Evolutionary conservation across 2,113 vertebrate genomes (phyloP), one percentile per base, ranked within the genome.

Genomic region (Pygoscelis antarcticus): DNA sequence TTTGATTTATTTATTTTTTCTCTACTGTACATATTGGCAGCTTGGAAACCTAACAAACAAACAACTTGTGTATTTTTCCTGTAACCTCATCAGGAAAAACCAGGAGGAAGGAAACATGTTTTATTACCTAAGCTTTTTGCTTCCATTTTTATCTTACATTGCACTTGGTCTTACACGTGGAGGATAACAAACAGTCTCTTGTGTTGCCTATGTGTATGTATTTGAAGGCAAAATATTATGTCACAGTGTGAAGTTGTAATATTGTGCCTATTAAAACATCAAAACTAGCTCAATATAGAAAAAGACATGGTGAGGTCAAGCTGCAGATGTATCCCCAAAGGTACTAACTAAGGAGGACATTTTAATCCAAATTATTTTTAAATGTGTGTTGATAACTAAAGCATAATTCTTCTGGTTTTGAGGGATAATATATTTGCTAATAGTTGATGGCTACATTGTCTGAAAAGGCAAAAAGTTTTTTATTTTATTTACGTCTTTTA

Each of bases 181-280:
- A 94, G 91, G 86, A 95, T 92, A 93, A 93, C 68, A 92, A 96
- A 93, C 64, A 89, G n/a, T 69, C 49, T 57, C 69, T 93, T 92
- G 79, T 94, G 65, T 82, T 93, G 80, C 83, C 36, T 84, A 17
- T 57, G 72, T 71, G 60, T 92, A 71, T 69, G 77, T 70, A 75
- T 93, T 82, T 75, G 77, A 95, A 96, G 83, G 93, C 76, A 95
- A 95, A 96, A 96, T 96, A 96, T 92, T 95, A 89, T 94, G 77
- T 71, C 89, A 93, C 83, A 94, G 87, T 94, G 38, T 92, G 93
- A 91, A 91, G 83, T 68, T 92, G 72, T 75, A 95, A 91, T 88
- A 90, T 78, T 83, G 71, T 82, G 81, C 81, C 79, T 93, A 81
- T 89, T 92, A 87, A 96, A 96, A 96, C 72, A 82, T 87, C 88